Evolutionary conservation across 2,888 invertebrate genomes (phyloP), one percentile per base, ranked within the genome.

Genomic region (Strigamia transsilvanica): DNA sequence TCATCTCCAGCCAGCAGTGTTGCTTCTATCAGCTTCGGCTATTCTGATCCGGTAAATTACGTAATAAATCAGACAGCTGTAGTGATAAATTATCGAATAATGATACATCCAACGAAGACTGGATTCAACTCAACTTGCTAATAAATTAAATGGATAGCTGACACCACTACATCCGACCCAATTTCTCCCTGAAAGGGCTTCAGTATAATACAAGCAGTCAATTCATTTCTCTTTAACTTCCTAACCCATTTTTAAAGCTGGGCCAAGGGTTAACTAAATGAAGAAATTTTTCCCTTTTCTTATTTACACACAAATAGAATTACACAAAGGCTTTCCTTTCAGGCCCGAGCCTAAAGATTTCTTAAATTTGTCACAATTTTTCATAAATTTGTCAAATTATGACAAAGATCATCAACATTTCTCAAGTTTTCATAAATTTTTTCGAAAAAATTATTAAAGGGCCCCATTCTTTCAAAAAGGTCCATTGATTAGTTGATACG

Each of bases 1-100:
- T 56, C 66, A 15, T 81, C 81, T 66, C 81, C 81, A n/a, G 81
- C 56, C 9, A 81, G 66, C 81, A 81, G 81, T 38, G 66, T 38
- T 21, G 27, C 66, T 6, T 23, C 27, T 15, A 81, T 81, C 81
- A 34, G 18, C 38, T 81, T 81, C 38, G 81, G 81, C 1, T 81
- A 18, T 21, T 66, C 81, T 27, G 81, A 81, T 81, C 61, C 66
- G 32, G 81, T 81, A 66, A 81, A 12, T n/a, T 12, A 46, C 15
- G 15, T 12, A n/a, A 46, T 46, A 46, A 46, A 46, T 46, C 46
- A 42, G 5, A 15, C 42, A 3, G 6, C 38, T 38, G 4, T 9
- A 38, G 38, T 6, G 15, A 46, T 46, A 46, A 46, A 46, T 46
- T 46, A 38, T 38, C 10, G 38, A 6, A 38, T 38, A 38, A 38